Conservation (phyloP, 2,797 vertebrate genomes). For the Yasuhikotakia modesta region DNA sequence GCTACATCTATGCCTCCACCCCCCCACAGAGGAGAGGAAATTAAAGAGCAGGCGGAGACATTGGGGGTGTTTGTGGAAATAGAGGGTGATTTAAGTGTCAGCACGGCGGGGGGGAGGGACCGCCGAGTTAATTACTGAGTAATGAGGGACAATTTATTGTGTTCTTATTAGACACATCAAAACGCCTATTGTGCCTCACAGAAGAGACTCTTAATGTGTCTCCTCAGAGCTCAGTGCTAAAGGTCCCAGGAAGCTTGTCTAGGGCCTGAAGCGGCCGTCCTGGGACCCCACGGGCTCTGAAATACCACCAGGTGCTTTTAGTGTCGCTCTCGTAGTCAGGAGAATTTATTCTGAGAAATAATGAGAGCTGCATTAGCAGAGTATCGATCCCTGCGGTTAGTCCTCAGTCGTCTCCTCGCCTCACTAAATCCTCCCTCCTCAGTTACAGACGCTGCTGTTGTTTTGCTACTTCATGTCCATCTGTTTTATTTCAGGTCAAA, state of each 20-base stretch:
- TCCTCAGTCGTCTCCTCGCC: constrained; percentile 56
- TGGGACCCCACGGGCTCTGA: constrained; percentile 49
- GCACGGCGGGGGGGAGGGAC: constrained; percentile 72
- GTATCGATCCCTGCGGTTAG: constrained; percentile 57
- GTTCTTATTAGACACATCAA: constrained; percentile 86
- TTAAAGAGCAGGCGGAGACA: constrained; percentile 78
- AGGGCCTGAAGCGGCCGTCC: constrained; percentile 56
- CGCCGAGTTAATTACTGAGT: constrained; percentile 87
- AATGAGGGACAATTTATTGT: constrained; percentile 89
- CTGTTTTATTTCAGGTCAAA: constrained; percentile 42
- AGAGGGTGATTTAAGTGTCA: constrained; percentile 78
- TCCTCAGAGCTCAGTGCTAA: constrained; percentile 43
- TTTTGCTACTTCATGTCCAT: constrained; percentile 44
- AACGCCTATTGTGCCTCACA: constrained; percentile 72
- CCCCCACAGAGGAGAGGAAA: constrained; percentile 79
- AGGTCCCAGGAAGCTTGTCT: constrained; percentile 49
- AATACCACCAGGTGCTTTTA: constrained; percentile 64
- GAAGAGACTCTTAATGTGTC: constrained; percentile 62
- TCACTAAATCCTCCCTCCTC: constrained; percentile 54
- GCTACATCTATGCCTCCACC: constrained; percentile 62
- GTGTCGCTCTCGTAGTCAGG: constrained; percentile 58
- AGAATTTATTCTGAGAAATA: constrained; percentile 62
- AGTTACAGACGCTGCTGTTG: constrained; percentile 34
- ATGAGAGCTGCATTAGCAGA: constrained; percentile 63
- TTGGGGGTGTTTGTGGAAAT: constrained; percentile 70